These are phyloP conservation scores for Pseudocheirus occidentalis DNA, from an alignment of 2,797 vertebrate genomes.

Conservation along the genomic window DNA sequence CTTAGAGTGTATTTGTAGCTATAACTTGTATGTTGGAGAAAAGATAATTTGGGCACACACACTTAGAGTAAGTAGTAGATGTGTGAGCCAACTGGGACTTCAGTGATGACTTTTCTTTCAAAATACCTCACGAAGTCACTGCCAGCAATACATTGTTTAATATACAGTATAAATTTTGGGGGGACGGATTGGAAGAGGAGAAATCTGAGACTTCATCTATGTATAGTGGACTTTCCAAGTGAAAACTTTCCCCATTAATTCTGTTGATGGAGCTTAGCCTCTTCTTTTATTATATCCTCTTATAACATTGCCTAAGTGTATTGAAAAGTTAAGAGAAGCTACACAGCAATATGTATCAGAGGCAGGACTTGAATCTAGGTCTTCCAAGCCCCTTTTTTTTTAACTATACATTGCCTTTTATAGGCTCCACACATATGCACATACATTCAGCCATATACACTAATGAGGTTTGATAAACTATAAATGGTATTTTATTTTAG, in stretches of 20 bases:
- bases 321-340: neutral
- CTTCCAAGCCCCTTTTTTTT: neutral
- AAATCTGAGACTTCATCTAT: neutral
- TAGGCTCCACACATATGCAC: neutral
- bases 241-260: neutral
- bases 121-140: neutral
- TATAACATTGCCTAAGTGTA: neutral
- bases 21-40: neutral
- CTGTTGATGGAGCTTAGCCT: neutral
- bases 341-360: neutral
- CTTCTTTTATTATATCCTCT: neutral
- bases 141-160: neutral
- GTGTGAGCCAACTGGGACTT: neutral
- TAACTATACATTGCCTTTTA: neutral
- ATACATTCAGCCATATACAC: neutral
- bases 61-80: neutral
- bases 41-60: neutral
- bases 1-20: neutral
- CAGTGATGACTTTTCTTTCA: neutral
- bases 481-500: constrained; percentile 2
- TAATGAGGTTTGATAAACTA: neutral
- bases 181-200: neutral
- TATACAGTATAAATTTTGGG: neutral
- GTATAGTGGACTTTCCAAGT: neutral
- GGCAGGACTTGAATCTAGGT: neutral